Conservation (phyloP, 2,113 vertebrate genomes). For the Collichthys lucidus region DNA sequence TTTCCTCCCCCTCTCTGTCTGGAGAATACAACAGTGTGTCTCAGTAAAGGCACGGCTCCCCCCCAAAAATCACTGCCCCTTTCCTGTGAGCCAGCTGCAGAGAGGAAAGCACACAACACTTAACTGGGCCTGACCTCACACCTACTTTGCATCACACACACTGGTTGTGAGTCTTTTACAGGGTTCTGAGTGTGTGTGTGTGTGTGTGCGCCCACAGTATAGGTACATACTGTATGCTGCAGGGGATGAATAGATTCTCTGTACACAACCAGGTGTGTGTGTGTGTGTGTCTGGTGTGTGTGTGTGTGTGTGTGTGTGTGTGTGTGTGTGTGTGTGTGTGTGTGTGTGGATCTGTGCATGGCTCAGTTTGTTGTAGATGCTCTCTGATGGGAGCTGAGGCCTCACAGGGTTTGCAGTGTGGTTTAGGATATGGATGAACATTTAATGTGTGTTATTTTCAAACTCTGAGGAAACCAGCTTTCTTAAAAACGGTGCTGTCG, state of each 20-base stretch:
- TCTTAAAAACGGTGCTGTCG: neutral
- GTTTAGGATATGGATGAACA: neutral
- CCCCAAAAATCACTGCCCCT: slow-evolving; percentile 61
- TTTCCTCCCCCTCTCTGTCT: slow-evolving; percentile 40
- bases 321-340: neutral
- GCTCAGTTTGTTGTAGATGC: slow-evolving; percentile 1
- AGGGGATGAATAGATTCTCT: slow-evolving; percentile 59
- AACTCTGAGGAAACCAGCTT: neutral
- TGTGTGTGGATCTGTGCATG: neutral
- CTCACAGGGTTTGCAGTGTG: neutral
- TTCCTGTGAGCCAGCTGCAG: slow-evolving; percentile 62
- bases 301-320: too few relatives aligned
- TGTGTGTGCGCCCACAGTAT: slow-evolving; percentile 2
- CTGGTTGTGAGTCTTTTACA: slow-evolving; percentile 40
- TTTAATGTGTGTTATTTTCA: slow-evolving; percentile 21
- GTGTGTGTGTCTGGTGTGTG: too few relatives aligned
- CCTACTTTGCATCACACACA: slow-evolving; percentile 56
- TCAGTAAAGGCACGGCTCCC: slow-evolving; percentile 49
- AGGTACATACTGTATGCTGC: neutral
- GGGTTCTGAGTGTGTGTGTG: slow-evolving; percentile 9
- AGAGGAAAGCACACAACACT: slow-evolving; percentile 44
- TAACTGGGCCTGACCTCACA: slow-evolving; percentile 59
- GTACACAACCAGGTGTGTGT: slow-evolving; percentile 30
- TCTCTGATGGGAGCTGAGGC: slow-evolving; percentile 9
- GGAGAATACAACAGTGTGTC: slow-evolving; percentile 52